These are phyloP conservation scores for Scelioninae gen. 2 DNA, from an alignment of 2,888 invertebrate species.

Conservation along the genomic window DNA sequence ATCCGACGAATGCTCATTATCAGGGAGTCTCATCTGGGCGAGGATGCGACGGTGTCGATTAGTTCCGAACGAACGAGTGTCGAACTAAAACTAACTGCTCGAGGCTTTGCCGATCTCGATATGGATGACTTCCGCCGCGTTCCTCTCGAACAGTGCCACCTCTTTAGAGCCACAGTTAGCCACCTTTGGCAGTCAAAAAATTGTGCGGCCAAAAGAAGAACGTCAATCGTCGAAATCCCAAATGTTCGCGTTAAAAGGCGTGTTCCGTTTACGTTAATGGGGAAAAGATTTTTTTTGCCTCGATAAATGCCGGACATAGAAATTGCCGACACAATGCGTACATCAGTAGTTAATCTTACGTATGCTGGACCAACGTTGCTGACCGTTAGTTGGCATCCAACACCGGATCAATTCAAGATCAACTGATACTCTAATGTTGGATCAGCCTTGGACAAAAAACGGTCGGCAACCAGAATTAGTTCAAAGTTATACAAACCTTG, in stretches of 20 bases:
- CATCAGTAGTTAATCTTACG: too few relatives aligned
- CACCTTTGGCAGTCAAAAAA: slow-evolving; percentile 55
- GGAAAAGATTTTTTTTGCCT: too few relatives aligned
- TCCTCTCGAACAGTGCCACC: slow-evolving; percentile 43
- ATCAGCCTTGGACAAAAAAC: too few relatives aligned
- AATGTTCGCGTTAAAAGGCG: slow-evolving; percentile 44
- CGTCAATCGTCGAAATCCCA: slow-evolving; percentile 35
- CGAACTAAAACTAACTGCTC: slow-evolving; percentile 56
- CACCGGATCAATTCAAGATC: too few relatives aligned
- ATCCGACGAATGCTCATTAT: slow-evolving; percentile 58
- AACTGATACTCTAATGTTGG: too few relatives aligned
- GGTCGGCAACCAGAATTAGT: too few relatives aligned
- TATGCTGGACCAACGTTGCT: too few relatives aligned
- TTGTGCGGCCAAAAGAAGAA: slow-evolving; percentile 38
- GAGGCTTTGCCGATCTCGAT: slow-evolving; percentile 56
- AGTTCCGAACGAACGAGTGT: slow-evolving; percentile 61
- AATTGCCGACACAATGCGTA: too few relatives aligned
- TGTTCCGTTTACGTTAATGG: too few relatives aligned
- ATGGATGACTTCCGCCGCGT: slow-evolving; percentile 61
- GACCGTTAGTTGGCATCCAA: too few relatives aligned
- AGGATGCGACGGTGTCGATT: slow-evolving; percentile 60
- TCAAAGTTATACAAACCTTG: too few relatives aligned
- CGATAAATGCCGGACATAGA: too few relatives aligned
- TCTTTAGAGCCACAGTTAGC: slow-evolving; percentile 42
- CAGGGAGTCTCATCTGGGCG: slow-evolving; percentile 54